phyloP scores from a whole-genome alignment of 2,113 vertebrate genomes.

The Myxocyprinus asiaticus region DNA sequence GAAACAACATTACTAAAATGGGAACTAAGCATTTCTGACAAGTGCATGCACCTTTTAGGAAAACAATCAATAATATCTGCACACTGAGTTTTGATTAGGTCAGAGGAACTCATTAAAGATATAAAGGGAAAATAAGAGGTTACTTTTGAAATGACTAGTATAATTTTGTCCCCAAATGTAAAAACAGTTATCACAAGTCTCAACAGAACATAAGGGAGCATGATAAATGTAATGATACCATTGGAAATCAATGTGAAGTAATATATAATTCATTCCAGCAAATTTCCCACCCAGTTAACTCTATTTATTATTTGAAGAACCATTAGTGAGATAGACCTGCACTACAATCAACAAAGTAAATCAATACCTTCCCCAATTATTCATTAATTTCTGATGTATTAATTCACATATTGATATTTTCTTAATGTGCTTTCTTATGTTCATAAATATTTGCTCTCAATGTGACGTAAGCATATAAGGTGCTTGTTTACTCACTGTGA shows the following conservation, averaged over 20 bases:
- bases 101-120: too few species aligned
- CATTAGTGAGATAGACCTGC: neutral
- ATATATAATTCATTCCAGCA: neutral
- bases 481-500: conserved; percentile 83
- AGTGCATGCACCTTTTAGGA: too few species aligned
- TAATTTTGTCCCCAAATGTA: too few species aligned
- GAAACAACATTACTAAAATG: too few species aligned
- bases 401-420: neutral
- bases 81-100: too few species aligned
- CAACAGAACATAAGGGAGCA: too few species aligned
- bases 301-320: neutral
- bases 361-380: neutral
- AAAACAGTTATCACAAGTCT: too few species aligned
- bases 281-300: too few species aligned
- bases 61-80: too few species aligned
- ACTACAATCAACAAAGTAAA: neutral
- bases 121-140: too few species aligned
- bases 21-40: too few species aligned
- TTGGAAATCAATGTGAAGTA: neutral
- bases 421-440: neutral
- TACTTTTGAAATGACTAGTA: too few species aligned
- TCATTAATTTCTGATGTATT: neutral
- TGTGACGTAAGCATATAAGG: neutral
- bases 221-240: neutral
- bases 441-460: neutral